Evolutionary conservation across 1,140 invertebrate species (phyloP).

Genomic region (Lasioglossum albipes): DNA sequence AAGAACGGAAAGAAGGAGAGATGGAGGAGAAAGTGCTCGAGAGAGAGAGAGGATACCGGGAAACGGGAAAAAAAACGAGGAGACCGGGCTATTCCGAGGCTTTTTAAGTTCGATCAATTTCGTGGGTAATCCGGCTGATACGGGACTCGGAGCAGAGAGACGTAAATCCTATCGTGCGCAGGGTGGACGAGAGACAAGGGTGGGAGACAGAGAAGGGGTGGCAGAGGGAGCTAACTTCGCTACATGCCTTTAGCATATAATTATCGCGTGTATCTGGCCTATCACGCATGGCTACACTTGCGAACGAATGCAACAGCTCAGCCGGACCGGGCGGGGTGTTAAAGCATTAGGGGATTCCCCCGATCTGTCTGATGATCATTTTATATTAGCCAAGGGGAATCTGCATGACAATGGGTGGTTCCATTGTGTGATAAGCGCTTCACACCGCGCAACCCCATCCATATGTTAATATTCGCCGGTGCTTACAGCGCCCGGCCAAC

Average conservation of each 20-base stretch:
- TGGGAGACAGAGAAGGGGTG: not conserved
- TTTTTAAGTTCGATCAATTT: slow-evolving; percentile 23
- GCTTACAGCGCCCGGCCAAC: slow-evolving; percentile 52
- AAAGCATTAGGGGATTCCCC: slow-evolving; percentile 68
- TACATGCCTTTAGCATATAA: slow-evolving; percentile 47
- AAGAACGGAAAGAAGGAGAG: not conserved
- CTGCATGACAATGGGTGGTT: slow-evolving; percentile 68
- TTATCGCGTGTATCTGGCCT: slow-evolving; percentile 47
- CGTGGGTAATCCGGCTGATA: slow-evolving; percentile 21
- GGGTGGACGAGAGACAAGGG: not conserved
- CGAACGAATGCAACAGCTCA: slow-evolving; percentile 59
- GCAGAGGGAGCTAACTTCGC: slow-evolving; percentile 5
- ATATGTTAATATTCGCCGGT: slow-evolving; percentile 66
- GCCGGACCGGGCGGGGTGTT: slow-evolving; percentile 52
- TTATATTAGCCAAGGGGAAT: slow-evolving; percentile 72
- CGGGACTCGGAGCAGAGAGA: slow-evolving; percentile 15
- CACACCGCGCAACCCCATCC: slow-evolving; percentile 64
- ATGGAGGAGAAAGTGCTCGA: not conserved
- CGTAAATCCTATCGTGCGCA: slow-evolving; percentile 22
- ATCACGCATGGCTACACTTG: slow-evolving; percentile 57
- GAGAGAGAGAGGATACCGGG: not conserved
- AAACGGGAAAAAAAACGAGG: not conserved
- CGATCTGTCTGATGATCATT: slow-evolving; percentile 71
- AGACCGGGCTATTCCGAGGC: no score
- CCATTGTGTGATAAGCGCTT: slow-evolving; percentile 70